Base-by-base conservation (phyloP, 2,113 vertebrate genomes). In the Petrocephalus microphthalmus region DNA sequence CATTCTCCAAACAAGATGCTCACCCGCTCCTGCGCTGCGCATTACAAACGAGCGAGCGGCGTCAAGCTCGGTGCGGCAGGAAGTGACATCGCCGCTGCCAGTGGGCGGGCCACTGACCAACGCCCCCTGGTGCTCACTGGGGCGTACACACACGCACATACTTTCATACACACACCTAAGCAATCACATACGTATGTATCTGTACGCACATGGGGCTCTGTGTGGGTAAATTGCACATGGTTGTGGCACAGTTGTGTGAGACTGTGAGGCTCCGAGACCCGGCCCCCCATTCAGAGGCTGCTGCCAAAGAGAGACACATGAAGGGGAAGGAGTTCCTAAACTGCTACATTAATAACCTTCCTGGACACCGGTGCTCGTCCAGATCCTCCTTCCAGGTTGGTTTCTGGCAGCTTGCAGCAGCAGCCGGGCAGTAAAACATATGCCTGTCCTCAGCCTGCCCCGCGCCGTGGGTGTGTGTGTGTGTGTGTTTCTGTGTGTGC, bases 321-420 rank as follows among this genome's bases (percentile, higher is more conserved):
- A 22, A 83, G 45, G 81, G 47, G 86, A 67, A 87, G 20, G 33
- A 87, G 57, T 33, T 87, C 86, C 42, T 87, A 87, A 67, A 64
- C 81, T 83, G 81, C 45, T 49, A 83, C 81, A 83, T 83, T 83
- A 83, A 83, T 83, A 83, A 83, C 81, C 81, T 83, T 45, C 81
- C 81, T 83, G 81, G 81, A 83, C 81, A 83, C 42, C 81, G 37
- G 81, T 49, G 81, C 81, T 83, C 81, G 8, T 45, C 45, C 42
- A 83, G 37, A n/a, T 83, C 20, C 33, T 49, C 49, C 20, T 49
- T 83, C 81, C 37, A 47, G 81, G 81, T 83, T 20, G n/a, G 45
- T 22, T 49, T 49, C 42, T 83, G 81, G 81, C 81, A 83, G 37
- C 81, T 47, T 83, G 20, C 81, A 47, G 81, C 17, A 7, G 81